These are phyloP conservation scores for Amblyjoppa proteus DNA, from an alignment of 2,888 invertebrate species.

Conservation along the genomic window DNA sequence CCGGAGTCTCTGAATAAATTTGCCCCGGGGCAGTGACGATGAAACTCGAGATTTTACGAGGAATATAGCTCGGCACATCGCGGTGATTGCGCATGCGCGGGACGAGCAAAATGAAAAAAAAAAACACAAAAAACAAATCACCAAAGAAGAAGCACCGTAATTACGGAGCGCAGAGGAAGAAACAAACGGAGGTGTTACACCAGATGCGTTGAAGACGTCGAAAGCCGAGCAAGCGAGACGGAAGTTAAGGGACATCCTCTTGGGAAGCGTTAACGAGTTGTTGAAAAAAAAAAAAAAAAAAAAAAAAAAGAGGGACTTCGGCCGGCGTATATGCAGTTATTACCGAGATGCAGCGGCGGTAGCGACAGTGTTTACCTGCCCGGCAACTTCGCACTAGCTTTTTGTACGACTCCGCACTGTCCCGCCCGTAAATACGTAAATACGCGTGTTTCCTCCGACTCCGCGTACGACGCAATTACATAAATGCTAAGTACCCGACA, in stretches of 20 bases:
- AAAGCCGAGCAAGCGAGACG: background rate
- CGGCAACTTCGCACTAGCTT: conserved; percentile 37
- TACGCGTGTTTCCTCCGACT: background rate
- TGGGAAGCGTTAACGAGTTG: conserved; percentile 33
- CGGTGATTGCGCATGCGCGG: background rate
- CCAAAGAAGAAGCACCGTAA: background rate
- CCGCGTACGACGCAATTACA: conserved; percentile 18
- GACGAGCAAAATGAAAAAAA: background rate
- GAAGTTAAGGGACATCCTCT: conserved; percentile 11
- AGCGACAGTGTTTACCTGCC: conserved; percentile 35
- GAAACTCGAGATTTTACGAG: conserved; percentile 25
- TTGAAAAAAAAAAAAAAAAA: conserved; percentile 10
- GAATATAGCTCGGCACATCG: background rate
- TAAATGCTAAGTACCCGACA: conserved; percentile 17
- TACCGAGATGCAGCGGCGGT: conserved; percentile 2
- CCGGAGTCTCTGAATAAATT: conserved; percentile 19
- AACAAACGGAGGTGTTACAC: conserved; percentile 15
- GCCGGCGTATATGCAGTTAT: conserved; percentile 27
- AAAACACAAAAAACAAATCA: background rate
- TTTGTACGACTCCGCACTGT: conserved; percentile 6
- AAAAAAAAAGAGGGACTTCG: conserved; percentile 32
- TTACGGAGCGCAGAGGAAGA: background rate
- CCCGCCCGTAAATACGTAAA: background rate
- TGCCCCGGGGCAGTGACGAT: background rate
- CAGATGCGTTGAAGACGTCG: conserved; percentile 18